Evolutionary conservation across 1,140 invertebrate genomes (phyloP).

Genomic region (Drosophila persimilis): DNA sequence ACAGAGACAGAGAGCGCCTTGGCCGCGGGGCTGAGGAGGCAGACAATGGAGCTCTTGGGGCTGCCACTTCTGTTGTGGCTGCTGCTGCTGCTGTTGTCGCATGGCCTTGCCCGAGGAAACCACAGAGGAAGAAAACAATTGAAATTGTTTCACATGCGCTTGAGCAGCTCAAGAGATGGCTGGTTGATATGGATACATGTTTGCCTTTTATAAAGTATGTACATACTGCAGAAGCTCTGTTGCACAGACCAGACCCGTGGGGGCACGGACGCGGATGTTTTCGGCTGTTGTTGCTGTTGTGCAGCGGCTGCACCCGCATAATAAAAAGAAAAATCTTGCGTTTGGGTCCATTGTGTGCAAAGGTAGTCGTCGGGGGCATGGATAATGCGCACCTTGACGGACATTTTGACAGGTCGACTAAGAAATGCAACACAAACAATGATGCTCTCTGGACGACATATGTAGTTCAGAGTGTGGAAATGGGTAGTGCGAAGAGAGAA

Average conservation of each 20-base stretch:
- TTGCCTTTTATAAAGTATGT: not conserved
- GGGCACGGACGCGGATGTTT: constrained; percentile 47
- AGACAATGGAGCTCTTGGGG: constrained; percentile 28
- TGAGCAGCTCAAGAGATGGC: constrained; percentile 23
- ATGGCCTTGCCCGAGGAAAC: constrained; percentile 65
- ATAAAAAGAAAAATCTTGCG: constrained; percentile 31
- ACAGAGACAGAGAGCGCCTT: constrained; percentile 8
- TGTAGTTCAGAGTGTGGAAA: constrained; percentile 36
- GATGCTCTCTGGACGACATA: constrained; percentile 37
- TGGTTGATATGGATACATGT: constrained; percentile 31
- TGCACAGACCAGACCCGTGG: not conserved
- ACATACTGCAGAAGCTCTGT: constrained; percentile 12
- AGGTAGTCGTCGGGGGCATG: not conserved
- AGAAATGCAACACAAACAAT: constrained; percentile 45
- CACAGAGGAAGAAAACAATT: constrained; percentile 54
- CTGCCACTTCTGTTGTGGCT: constrained; percentile 1
- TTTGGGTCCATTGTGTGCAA: constrained; percentile 10
- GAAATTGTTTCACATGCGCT: constrained; percentile 57
- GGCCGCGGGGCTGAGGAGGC: constrained; percentile 11
- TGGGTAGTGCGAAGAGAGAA: constrained; percentile 25
- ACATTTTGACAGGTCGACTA: constrained; percentile 52
- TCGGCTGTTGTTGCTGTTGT: constrained; percentile 17
- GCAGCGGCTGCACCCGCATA: constrained; percentile 46
- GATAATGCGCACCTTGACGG: constrained; percentile 35
- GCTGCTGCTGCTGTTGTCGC: constrained; percentile 10